Percentiles rank a stretch among this genome's conserved stretches.
phyloP scores from a whole-genome alignment of 1,140 invertebrate genomes.

The Scaptomyza pallida region DNA sequence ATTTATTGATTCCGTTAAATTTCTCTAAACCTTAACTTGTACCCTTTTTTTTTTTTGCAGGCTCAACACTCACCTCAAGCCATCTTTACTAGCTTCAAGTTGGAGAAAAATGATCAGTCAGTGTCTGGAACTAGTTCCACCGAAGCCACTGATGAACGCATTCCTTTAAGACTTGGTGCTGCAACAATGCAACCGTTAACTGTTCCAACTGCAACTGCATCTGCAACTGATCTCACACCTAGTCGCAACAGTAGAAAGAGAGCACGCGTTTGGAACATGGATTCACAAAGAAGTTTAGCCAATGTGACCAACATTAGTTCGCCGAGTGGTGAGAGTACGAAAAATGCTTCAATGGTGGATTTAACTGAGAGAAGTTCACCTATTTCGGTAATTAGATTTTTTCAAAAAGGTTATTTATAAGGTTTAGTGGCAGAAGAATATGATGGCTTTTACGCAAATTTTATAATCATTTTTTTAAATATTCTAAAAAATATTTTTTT shows the following conservation, averaged over 20 bases:
- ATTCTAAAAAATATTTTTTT: no score
- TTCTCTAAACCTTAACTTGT: no score
- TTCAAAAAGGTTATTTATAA: no score
- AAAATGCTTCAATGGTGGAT: background rate
- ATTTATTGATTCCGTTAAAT: no score
- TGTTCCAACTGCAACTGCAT: background rate
- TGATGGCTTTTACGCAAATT: no score
- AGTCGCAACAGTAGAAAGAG: constrained; percentile 45
- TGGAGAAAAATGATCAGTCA: constrained; percentile 87
- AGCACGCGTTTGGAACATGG: constrained; percentile 41
- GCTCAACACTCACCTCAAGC: constrained; percentile 91
- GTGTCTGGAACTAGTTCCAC: background rate
- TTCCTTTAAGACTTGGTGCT: background rate
- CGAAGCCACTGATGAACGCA: constrained; percentile 5
- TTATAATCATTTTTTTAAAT: no score
- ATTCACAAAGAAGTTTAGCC: background rate
- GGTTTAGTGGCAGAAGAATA: no score
- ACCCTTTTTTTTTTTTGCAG: constrained; percentile 59
- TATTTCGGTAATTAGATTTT: constrained; percentile 5
- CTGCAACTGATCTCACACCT: constrained; percentile 57
- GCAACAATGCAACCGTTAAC: background rate
- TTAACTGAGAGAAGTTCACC: constrained; percentile 3
- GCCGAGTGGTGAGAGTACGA: background rate
- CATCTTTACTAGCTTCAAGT: constrained; percentile 96
- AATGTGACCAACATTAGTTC: background rate